Evolutionary conservation across 2,888 invertebrate species (phyloP), one percentile per base, ranked within the genome.

Genomic region (Amphipyra tragopoginis): DNA sequence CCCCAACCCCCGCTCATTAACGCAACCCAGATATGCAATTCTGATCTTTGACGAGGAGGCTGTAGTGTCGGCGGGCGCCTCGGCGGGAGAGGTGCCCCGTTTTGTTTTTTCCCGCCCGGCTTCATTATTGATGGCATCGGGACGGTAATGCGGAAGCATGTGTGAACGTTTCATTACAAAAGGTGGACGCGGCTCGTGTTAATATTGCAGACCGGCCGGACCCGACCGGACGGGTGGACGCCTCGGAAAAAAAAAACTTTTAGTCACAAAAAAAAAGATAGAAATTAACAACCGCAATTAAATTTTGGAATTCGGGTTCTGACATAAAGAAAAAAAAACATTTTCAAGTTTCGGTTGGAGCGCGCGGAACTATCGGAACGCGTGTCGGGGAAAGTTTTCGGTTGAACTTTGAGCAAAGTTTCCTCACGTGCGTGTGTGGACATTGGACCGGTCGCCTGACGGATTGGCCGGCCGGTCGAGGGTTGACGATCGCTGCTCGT

Each of bases 11-110:
- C 94, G 90, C 95, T 95, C 95, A 95, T 95, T 96, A 95, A 95
- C 95, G 95, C 95, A 94, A 93, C 94, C 95, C 95, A 95, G 95
- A 95, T 96, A 96, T 96, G 96, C 95, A 96, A 96, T 95, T 96
- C 95, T 96, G 95, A 95, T 95, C 95, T 95, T 95, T 95, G 95
- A 94, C 95, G 95, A 94, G 93, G 93, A 94, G 94, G 93, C 93
- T 93, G 94, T 94, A 94, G 94, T 94, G 94, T 92, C 92, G 93
- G 93, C 93, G 94, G 93, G 92, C 92, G 90, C 91, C 92, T 92
- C 92, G 92, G 83, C 93, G 92, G 92, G 93, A 90, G 93, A 93
- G 93, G 93, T 93, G 92, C 85, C 92, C 91, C 91, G 92, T 92
- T 93, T 93, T 94, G 93, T 93, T 94, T 94, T 93, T 94, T 91